phyloP scores from a whole-genome alignment of 2,888 invertebrate species.

The Oscheius sp. region DNA sequence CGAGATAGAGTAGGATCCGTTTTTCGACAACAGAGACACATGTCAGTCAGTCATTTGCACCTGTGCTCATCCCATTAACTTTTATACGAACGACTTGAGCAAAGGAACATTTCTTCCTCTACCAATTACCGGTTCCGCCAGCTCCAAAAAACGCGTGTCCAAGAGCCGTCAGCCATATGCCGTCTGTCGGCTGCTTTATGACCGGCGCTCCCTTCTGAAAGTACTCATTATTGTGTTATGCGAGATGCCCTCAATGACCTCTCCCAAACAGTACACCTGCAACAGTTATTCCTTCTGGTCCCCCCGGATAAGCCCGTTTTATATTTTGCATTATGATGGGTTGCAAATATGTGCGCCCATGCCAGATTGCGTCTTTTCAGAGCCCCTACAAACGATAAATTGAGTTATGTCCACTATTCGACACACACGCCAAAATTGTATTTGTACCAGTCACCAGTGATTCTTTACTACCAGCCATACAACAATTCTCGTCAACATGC shows the following conservation, averaged over 20 bases:
- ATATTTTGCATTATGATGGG: conserved; percentile 22
- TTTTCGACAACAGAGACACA: conserved; percentile 20
- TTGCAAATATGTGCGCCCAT: conserved; percentile 14
- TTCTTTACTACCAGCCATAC: conserved; percentile 21
- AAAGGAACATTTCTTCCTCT: conserved; percentile 20
- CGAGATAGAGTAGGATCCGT: background rate
- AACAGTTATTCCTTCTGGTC: conserved; percentile 1
- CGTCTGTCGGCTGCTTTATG: conserved; percentile 33
- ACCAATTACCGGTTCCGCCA: conserved; percentile 32
- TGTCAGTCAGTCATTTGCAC: conserved; percentile 1
- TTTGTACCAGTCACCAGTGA: conserved; percentile 20
- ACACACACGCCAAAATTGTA: conserved; percentile 27
- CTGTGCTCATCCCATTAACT: background rate
- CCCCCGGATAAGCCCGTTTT: conserved; percentile 5
- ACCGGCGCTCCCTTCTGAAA: conserved; percentile 34
- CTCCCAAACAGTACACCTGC: conserved; percentile 2
- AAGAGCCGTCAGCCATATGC: conserved; percentile 34
- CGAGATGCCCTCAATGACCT: conserved; percentile 34
- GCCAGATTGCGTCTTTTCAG: conserved; percentile 34
- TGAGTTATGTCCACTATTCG: conserved; percentile 35
- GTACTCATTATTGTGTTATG: conserved; percentile 37
- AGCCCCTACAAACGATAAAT: conserved; percentile 33
- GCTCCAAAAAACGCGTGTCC: conserved; percentile 21
- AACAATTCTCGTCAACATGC: background rate
- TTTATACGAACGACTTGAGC: conserved; percentile 3